Evolutionary conservation across 53 echinoderm and acorn worm genomes (phyloP), one percentile per base, ranked within the genome.

Genomic region (Mesocentrotus franciscanus): DNA sequence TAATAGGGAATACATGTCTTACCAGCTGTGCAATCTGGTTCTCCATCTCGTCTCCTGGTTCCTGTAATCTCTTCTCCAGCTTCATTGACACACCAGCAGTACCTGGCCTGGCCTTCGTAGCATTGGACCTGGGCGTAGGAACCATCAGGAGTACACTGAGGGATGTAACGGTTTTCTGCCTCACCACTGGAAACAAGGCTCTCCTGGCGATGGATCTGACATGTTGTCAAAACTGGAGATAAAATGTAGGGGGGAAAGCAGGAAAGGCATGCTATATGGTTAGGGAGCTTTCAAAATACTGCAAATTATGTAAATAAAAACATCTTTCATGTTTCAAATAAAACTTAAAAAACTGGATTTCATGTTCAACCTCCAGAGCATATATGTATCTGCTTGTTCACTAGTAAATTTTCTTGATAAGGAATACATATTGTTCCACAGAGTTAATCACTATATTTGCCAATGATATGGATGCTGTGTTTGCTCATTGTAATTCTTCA

Each of bases 51-150:
- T 18, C 81, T 72, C 4, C 72, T 78, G 61, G 96, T 97, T 74
- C 90, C 95, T 58, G 93, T 59, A 70, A 96, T 91, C 95, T 78
- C 96, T 9, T 95, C 94, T 18, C 98, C 98, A 1, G 95, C 96
- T 85, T 97, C 96, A 85, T 98, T 96, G 59, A 97, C 97, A 95
- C 99, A 99, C 96, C 96, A 98, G 92, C 99, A 99, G 94, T 95
- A 96, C 15, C 96, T 95, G 0, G 97, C 93, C 85, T 94, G 94
- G 33, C 95, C 95, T 33, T 93, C 96, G n/a, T 99, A 97, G 91
- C 99, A 99, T 96, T 99, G 99, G 35, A 96, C 49, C 71, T 78
- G 78, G 2, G 95, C 89, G 89, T 97, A 99, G 15, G 97, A 76
- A 8, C 97, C 97, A 15, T 96, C 97, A n/a, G 93, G 89, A 18